A percentile compares a stretch with the other conserved stretches of the same genome.
Evolutionary conservation across 2,113 vertebrate species (phyloP).

Genomic region (Hyperoodon ampullatus): DNA sequence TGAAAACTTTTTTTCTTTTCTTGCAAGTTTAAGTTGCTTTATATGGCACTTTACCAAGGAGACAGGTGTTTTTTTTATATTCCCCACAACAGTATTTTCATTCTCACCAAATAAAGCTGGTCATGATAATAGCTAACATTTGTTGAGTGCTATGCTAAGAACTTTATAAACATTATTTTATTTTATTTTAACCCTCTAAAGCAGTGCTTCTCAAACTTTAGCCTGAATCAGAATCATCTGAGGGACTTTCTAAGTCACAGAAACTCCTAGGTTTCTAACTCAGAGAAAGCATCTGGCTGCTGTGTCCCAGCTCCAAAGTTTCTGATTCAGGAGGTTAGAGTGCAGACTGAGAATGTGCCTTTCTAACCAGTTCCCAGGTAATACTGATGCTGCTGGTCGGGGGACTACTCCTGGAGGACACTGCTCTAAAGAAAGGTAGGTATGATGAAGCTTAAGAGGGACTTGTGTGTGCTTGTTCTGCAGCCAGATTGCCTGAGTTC

Average conservation of each 20-base stretch:
- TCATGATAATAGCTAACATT: constrained; percentile 28
- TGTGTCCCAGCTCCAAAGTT: background rate
- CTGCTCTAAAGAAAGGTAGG: background rate
- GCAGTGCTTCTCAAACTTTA: background rate
- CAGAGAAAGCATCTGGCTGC: background rate
- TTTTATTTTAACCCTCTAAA: background rate
- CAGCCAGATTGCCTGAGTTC: background rate
- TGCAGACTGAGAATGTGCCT: background rate
- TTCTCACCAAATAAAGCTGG: constrained; percentile 48
- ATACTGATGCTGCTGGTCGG: background rate
- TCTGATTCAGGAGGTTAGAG: background rate
- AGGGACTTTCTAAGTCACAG: background rate
- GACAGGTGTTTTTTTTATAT: constrained; percentile 16
- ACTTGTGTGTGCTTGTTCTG: background rate
- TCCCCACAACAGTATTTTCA: background rate
- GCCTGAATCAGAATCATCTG: background rate
- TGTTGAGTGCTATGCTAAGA: constrained; percentile 24
- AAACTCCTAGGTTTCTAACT: background rate
- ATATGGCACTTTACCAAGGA: background rate
- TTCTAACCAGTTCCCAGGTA: background rate
- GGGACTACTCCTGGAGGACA: background rate
- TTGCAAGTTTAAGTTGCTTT: background rate
- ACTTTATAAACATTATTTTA: constrained; percentile 25
- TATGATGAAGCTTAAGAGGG: background rate
- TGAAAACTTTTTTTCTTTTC: background rate